Conservation (phyloP, 2,888 invertebrate genomes). For the Tenodera sinensis region DNA sequence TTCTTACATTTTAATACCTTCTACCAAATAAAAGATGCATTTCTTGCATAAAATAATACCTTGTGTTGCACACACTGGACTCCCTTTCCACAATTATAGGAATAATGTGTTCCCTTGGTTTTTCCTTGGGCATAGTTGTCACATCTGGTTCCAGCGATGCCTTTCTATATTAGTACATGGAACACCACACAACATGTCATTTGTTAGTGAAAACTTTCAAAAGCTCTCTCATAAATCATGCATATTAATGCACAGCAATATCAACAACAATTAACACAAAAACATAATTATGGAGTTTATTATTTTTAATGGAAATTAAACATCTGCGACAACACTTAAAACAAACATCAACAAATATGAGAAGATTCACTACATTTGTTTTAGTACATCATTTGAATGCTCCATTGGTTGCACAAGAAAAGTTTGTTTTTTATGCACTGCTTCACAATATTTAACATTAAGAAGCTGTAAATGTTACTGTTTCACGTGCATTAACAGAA, state of each 20-base stretch:
- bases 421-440: too few species aligned
- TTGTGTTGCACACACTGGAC: constrained; percentile 37
- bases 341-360: too few species aligned
- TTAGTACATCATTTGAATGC: too few species aligned
- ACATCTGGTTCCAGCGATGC: constrained; percentile 54
- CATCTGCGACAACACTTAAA: too few species aligned
- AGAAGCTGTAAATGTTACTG: too few species aligned
- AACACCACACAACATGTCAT: not conserved
- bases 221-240: not conserved
- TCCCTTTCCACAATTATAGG: constrained; percentile 55
- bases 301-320: too few species aligned
- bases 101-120: constrained; percentile 62
- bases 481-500: too few species aligned
- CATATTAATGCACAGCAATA: not conserved
- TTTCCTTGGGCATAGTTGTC: constrained; percentile 35
- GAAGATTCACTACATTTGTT: too few species aligned
- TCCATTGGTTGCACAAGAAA: too few species aligned
- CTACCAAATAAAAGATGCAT: not conserved
- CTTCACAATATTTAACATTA: too few species aligned
- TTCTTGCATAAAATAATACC: not conserved
- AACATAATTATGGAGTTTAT: too few species aligned
- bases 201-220: not conserved
- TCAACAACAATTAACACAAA: not conserved
- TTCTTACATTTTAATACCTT: too few species aligned
- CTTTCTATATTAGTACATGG: constrained; percentile 42